These are phyloP conservation scores for Lasioglossum baleicum DNA, from an alignment of 1,140 invertebrate species.

Conservation along the genomic window DNA sequence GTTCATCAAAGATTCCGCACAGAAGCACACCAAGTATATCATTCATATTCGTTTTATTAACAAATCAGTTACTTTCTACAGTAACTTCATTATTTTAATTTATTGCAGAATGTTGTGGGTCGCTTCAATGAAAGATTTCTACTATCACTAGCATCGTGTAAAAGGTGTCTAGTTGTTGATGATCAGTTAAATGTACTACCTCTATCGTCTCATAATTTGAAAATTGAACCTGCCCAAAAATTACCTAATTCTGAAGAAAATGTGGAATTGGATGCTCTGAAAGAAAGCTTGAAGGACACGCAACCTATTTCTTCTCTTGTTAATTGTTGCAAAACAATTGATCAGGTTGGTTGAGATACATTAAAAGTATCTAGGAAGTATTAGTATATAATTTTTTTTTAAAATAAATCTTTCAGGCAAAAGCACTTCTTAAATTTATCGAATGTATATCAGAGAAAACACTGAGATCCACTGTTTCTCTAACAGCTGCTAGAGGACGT, in stretches of 20 bases:
- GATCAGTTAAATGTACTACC: constrained; percentile 96
- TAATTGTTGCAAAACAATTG: constrained; percentile 94
- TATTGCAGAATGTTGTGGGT: constrained; percentile 87
- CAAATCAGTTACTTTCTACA: neutral
- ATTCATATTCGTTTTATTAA: constrained; percentile 1
- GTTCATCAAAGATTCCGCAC: constrained; percentile 96
- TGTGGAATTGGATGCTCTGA: constrained; percentile 85
- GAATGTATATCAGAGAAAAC: constrained; percentile 97
- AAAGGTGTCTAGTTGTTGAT: constrained; percentile 95
- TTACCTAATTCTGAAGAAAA: constrained; percentile 76
- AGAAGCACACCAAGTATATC: constrained; percentile 89
- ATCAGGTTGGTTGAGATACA: constrained; percentile 84
- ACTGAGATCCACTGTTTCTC: constrained; percentile 92
- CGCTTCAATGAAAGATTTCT: constrained; percentile 99
- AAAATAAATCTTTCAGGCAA: constrained; percentile 81
- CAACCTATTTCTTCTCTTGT: constrained; percentile 95
- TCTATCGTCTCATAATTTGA: constrained; percentile 92
- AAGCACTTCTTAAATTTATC: constrained; percentile 95
- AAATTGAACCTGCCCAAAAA: constrained; percentile 86
- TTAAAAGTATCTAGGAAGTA: neutral
- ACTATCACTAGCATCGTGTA: constrained; percentile 93
- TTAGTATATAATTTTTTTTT: constrained; percentile 1
- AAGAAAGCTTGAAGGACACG: constrained; percentile 90
- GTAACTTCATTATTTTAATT: constrained; percentile 22
- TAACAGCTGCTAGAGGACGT: constrained; percentile 97